Evolutionary conservation across 2,113 vertebrate species (phyloP).

Genomic region (Oncorhynchus mykiss): DNA sequence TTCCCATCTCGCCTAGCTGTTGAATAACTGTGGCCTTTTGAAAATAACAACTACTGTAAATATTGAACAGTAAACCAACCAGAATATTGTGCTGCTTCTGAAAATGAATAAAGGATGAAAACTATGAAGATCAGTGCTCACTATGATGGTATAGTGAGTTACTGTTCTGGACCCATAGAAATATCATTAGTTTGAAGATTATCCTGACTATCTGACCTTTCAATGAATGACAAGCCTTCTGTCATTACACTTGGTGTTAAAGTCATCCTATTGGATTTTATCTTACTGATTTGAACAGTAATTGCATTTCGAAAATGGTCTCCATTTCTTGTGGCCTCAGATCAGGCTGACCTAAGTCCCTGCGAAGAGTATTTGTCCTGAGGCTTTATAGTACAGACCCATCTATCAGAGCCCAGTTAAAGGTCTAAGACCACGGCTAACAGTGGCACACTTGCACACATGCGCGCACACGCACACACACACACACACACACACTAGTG

Average conservation of each 20-base stretch:
- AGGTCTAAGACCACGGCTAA: slow-evolving; percentile 1
- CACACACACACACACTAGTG: background rate
- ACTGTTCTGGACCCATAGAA: too few species aligned
- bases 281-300: too few species aligned
- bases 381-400: slow-evolving; percentile 28
- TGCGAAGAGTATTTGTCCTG: slow-evolving; percentile 14
- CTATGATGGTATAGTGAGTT: too few species aligned
- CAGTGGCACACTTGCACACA: background rate
- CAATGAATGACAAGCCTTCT: too few species aligned
- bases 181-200: too few species aligned
- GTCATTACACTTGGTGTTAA: too few species aligned
- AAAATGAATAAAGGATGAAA: background rate
- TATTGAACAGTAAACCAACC: too few species aligned
- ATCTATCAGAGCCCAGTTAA: slow-evolving; percentile 36
- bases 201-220: too few species aligned
- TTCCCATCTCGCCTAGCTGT: background rate
- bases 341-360: background rate
- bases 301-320: background rate
- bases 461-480: too few species aligned
- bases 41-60: background rate
- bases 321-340: background rate
- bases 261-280: too few species aligned
- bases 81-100: too few species aligned
- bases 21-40: background rate
- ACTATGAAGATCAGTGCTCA: background rate